Conservation (phyloP, 2,113 vertebrate genomes). For the Ameiurus melas region DNA sequence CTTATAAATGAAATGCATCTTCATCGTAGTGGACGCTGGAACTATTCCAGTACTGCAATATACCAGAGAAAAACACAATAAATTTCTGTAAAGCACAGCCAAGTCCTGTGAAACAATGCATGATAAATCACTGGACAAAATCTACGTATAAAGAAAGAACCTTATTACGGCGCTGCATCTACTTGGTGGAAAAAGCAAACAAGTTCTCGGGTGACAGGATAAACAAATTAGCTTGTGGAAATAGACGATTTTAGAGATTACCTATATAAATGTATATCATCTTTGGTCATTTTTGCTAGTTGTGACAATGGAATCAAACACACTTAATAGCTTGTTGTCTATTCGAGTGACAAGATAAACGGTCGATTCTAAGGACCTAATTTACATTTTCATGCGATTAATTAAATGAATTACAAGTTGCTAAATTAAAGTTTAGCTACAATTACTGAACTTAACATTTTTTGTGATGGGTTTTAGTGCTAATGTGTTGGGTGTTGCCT, state of each 20-base stretch:
- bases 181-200: background rate
- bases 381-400: background rate
- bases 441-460: background rate
- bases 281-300: background rate
- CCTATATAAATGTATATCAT: background rate
- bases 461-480: background rate
- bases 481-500: background rate
- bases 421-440: background rate
- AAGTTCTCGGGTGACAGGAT: background rate
- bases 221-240: background rate
- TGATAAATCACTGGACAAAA: background rate
- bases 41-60: background rate
- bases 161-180: background rate
- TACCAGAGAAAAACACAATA: background rate
- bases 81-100: background rate
- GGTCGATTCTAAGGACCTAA: background rate
- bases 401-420: background rate
- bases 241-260: background rate
- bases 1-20: background rate
- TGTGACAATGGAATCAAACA: background rate
- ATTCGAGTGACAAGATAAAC: background rate
- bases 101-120: background rate
- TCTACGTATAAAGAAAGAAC: background rate
- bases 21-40: background rate
- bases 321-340: background rate